Conservation (phyloP, 2,797 vertebrate species). For the Leucoraja ocellata region DNA sequence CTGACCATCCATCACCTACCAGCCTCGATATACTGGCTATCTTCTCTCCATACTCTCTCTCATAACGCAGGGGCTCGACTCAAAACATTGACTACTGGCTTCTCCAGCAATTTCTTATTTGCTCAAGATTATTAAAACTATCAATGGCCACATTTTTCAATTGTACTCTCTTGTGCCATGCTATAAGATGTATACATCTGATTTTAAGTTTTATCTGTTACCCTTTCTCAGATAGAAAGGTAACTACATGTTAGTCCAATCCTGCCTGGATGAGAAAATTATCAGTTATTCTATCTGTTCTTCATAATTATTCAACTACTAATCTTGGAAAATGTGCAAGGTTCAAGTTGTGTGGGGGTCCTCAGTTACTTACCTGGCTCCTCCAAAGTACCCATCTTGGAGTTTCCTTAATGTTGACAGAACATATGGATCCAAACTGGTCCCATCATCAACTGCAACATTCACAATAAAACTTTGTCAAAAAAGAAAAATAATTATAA, state of each 20-base stretch:
- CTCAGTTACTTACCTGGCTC: constrained; percentile 69
- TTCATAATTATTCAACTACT: background rate
- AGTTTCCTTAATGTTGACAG: constrained; percentile 81
- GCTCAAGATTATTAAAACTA: no score
- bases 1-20: no score
- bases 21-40: no score
- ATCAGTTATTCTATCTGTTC: background rate
- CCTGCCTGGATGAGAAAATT: background rate
- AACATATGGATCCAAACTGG: constrained; percentile 73
- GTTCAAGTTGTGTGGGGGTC: background rate
- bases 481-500: background rate
- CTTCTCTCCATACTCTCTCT: no score
- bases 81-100: no score
- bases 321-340: background rate
- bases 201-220: background rate
- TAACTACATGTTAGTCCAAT: background rate
- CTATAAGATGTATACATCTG: background rate
- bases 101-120: no score
- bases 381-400: constrained; percentile 92
- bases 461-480: constrained; percentile 43
- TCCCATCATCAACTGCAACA: constrained; percentile 68
- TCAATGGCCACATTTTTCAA: background rate
- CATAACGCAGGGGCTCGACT: no score
- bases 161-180: no score
- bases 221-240: background rate